phyloP scores from a whole-genome alignment of 2,113 vertebrate genomes.

The Gobius niger region DNA sequence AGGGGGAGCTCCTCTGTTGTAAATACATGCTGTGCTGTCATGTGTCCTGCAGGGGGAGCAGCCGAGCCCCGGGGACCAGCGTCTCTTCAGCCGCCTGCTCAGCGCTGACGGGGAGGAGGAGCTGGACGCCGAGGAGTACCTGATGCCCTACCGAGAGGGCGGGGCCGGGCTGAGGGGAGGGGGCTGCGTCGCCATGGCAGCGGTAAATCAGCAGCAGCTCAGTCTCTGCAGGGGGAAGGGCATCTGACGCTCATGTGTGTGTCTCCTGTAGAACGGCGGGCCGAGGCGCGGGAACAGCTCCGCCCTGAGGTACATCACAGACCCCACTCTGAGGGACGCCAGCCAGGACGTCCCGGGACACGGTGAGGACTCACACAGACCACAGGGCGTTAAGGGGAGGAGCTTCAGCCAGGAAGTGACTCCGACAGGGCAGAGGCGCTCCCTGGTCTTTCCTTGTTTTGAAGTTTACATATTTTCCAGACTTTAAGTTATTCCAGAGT shows the following conservation, averaged over 20 bases:
- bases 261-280: conserved; percentile 66
- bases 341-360: conserved; percentile 75
- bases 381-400: no score
- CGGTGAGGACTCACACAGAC: no score
- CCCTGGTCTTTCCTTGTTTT: no score
- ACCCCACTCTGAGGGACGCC: conserved; percentile 81
- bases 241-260: not conserved
- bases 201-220: no score
- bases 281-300: conserved; percentile 79
- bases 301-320: conserved; percentile 86
- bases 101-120: conserved; percentile 86
- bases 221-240: no score
- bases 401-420: no score
- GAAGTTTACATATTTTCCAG: no score
- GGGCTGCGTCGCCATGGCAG: conserved; percentile 65
- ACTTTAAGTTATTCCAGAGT: no score
- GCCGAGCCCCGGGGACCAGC: conserved; percentile 86
- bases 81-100: conserved; percentile 86
- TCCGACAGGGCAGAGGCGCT: no score
- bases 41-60: conserved; percentile 74
- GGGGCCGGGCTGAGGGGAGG: conserved; percentile 13
- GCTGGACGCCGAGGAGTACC: conserved; percentile 89
- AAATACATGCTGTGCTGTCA: no score
- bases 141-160: conserved; percentile 78
- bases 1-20: no score